A percentile compares a stretch with the other conserved stretches of the same genome.
Evolutionary conservation across 2,888 invertebrate species (phyloP).

Genomic region (Caenorhabditis doughertyi): DNA sequence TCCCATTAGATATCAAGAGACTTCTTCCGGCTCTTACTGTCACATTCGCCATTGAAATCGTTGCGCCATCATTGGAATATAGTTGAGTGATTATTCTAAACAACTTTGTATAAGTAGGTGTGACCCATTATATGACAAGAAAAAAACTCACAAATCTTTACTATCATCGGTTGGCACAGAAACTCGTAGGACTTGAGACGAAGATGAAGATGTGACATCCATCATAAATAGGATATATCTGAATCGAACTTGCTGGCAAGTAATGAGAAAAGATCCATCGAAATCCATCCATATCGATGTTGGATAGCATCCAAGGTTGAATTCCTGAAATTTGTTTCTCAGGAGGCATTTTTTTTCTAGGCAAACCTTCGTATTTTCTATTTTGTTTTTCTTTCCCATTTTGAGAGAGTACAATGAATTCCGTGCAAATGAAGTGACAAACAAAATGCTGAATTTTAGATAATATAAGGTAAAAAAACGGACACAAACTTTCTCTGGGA

Average conservation of each 20-base stretch:
- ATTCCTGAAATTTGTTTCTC: slow-evolving; percentile 28
- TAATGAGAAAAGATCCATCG: slow-evolving; percentile 52
- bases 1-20: slow-evolving; percentile 48
- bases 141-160: slow-evolving; percentile 35
- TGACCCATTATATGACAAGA: not conserved
- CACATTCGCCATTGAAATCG: slow-evolving; percentile 40
- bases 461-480: not conserved
- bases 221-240: slow-evolving; percentile 26
- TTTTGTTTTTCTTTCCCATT: not conserved
- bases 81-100: slow-evolving; percentile 54
- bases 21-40: slow-evolving; percentile 55
- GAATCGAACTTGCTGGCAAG: slow-evolving; percentile 50
- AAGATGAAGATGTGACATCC: not conserved
- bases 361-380: not conserved
- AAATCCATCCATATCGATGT: slow-evolving; percentile 63
- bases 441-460: slow-evolving; percentile 22
- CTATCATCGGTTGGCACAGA: slow-evolving; percentile 4
- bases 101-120: not conserved
- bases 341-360: not conserved
- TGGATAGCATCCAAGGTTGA: slow-evolving; percentile 51
- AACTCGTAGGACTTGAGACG: slow-evolving; percentile 54
- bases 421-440: slow-evolving; percentile 33
- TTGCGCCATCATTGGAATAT: slow-evolving; percentile 63
- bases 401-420: slow-evolving; percentile 34
- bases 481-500: slow-evolving; percentile 19